A percentile compares a stretch with the other conserved stretches of the same genome.
phyloP scores from a whole-genome alignment of 2,797 vertebrate species.

The Tokudaia muenninki region DNA sequence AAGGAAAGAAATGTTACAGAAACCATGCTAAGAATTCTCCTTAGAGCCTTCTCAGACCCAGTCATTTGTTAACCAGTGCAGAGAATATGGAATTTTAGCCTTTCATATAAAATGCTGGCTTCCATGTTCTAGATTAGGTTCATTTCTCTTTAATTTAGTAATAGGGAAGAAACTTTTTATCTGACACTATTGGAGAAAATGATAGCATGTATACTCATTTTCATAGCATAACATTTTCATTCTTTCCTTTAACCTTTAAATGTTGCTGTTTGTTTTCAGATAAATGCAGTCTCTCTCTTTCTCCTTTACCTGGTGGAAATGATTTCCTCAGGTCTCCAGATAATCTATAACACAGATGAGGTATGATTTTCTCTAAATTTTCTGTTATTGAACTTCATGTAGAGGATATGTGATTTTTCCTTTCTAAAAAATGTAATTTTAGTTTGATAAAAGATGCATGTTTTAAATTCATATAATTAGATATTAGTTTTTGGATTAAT shows the following conservation, averaged over 20 bases:
- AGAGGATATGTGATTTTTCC: neutral
- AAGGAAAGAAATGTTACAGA: neutral
- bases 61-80: slow-evolving; percentile 5
- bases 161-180: neutral
- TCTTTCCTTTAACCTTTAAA: neutral
- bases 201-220: neutral
- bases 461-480: slow-evolving; percentile 38
- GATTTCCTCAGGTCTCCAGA: slow-evolving; percentile 97
- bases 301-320: slow-evolving; percentile 98
- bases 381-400: slow-evolving; percentile 12
- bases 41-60: neutral
- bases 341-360: slow-evolving; percentile 99
- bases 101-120: neutral
- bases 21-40: neutral
- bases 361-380: slow-evolving; percentile 86
- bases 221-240: neutral
- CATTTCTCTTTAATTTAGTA: neutral
- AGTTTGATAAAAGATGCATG: slow-evolving; percentile 37
- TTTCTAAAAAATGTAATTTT: neutral
- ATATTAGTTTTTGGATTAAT: neutral
- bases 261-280: slow-evolving; percentile 87
- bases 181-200: neutral
- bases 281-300: slow-evolving; percentile 95
- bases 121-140: slow-evolving; percentile 49
- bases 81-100: neutral